These are phyloP conservation scores for Alsophila aescularia DNA, from an alignment of 2,888 invertebrate genomes.

Conservation along the genomic window DNA sequence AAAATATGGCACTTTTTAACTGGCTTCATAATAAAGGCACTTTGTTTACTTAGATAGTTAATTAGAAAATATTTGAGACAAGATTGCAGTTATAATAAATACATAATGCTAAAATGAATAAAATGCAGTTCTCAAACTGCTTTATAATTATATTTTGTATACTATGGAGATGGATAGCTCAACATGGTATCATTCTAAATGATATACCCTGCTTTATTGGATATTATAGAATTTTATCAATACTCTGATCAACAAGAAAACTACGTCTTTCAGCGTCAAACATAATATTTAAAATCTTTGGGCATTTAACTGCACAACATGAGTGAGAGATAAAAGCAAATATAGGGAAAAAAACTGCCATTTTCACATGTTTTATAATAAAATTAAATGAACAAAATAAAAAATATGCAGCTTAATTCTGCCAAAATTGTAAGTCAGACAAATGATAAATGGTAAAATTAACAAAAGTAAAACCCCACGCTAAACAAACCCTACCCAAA, in stretches of 20 bases:
- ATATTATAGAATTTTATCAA: background rate
- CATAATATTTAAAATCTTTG: background rate
- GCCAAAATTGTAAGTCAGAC: no score
- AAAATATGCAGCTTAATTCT: no score
- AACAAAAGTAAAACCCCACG: no score
- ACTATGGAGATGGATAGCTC: no score
- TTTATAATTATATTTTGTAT: no score
- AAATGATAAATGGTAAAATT: no score
- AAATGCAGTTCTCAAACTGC: background rate
- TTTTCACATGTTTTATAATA: background rate
- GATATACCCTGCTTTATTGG: background rate
- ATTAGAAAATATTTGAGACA: constrained; percentile 13
- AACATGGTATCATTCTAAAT: background rate
- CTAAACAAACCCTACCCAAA: no score
- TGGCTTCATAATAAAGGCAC: constrained; percentile 23
- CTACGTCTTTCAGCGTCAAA: background rate
- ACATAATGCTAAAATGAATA: background rate
- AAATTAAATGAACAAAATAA: no score
- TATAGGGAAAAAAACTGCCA: background rate
- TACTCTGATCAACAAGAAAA: background rate
- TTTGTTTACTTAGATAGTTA: constrained; percentile 14
- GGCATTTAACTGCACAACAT: background rate
- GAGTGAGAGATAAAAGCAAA: background rate
- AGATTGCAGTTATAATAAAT: constrained; percentile 5
- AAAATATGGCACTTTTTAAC: constrained; percentile 25